These are phyloP conservation scores for Sycobia sp. DNA, from an alignment of 1,140 invertebrate genomes.

Conservation along the genomic window DNA sequence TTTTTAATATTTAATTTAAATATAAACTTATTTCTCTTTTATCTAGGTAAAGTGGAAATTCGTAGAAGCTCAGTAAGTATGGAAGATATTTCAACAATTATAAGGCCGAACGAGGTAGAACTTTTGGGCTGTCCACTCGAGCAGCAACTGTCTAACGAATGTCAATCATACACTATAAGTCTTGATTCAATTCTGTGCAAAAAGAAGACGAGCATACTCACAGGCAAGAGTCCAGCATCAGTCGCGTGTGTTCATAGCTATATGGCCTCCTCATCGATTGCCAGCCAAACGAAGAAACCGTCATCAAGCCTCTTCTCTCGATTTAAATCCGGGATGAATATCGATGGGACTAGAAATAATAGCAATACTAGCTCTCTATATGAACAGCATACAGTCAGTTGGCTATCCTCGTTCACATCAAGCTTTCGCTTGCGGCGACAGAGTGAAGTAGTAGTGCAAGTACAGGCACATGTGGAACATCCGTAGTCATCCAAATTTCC, in stretches of 20 bases:
- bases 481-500: no score
- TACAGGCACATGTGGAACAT: no score
- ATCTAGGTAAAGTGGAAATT: slow-evolving; percentile 52
- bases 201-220: slow-evolving; percentile 24
- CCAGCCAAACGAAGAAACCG: slow-evolving; percentile 40
- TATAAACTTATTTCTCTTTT: no score
- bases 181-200: slow-evolving; percentile 58
- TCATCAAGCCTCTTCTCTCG: slow-evolving; percentile 53
- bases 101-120: slow-evolving; percentile 49
- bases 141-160: slow-evolving; percentile 51
- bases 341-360: slow-evolving; percentile 54
- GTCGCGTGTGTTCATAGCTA: no score
- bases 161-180: slow-evolving; percentile 52
- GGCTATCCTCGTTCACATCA: slow-evolving; percentile 58
- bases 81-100: slow-evolving; percentile 60
- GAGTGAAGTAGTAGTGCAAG: slow-evolving; percentile 28
- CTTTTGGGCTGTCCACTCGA: slow-evolving; percentile 48
- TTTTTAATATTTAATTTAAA: no score
- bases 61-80: slow-evolving; percentile 58
- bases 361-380: slow-evolving; percentile 58
- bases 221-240: slow-evolving; percentile 44
- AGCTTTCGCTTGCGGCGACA: slow-evolving; percentile 57
- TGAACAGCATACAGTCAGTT: slow-evolving; percentile 50
- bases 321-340: slow-evolving; percentile 58
- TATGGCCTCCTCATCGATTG: slow-evolving; percentile 40